Percentiles rank a stretch among this genome's conserved stretches.
Evolutionary conservation across 2,888 invertebrate genomes (phyloP).

Genomic region (Euclidia mi): DNA sequence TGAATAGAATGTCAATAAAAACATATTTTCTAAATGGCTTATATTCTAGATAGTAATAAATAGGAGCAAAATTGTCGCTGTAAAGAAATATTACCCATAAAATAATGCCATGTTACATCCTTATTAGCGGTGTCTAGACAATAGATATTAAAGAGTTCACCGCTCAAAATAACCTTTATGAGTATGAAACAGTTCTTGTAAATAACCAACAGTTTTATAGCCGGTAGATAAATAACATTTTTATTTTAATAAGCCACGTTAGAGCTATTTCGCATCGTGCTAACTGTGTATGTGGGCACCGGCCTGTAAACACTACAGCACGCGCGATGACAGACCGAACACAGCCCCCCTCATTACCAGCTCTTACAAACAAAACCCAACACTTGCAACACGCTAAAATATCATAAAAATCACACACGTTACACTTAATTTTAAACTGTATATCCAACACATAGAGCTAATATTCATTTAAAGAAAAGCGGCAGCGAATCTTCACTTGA

Average conservation of each 20-base stretch:
- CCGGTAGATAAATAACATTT: conserved; percentile 62
- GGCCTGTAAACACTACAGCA: conserved; percentile 77
- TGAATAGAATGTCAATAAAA: no score
- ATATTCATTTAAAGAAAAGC: conserved; percentile 27
- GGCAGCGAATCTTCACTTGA: conserved; percentile 64
- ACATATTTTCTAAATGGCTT: no score
- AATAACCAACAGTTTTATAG: conserved; percentile 62
- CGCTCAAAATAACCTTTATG: conserved; percentile 38
- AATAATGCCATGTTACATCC: no score
- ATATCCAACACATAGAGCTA: conserved; percentile 32
- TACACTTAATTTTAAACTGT: conserved; percentile 61
- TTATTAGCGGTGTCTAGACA: conserved; percentile 2
- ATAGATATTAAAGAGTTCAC: conserved; percentile 24
- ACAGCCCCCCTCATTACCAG: conserved; percentile 83
- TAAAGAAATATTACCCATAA: no score
- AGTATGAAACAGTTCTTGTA: conserved; percentile 50
- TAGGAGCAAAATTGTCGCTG: no score
- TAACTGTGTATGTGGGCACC: conserved; percentile 72
- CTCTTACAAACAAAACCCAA: conserved; percentile 76
- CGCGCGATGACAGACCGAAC: conserved; percentile 79
- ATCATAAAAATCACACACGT: conserved; percentile 71
- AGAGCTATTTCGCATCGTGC: conserved; percentile 70
- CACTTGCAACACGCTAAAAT: conserved; percentile 73
- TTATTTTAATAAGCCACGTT: conserved; percentile 68
- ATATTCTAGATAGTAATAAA: no score